Evolutionary conservation across 2,113 vertebrate genomes (phyloP).

Genomic region (Crotalus horridus): DNA sequence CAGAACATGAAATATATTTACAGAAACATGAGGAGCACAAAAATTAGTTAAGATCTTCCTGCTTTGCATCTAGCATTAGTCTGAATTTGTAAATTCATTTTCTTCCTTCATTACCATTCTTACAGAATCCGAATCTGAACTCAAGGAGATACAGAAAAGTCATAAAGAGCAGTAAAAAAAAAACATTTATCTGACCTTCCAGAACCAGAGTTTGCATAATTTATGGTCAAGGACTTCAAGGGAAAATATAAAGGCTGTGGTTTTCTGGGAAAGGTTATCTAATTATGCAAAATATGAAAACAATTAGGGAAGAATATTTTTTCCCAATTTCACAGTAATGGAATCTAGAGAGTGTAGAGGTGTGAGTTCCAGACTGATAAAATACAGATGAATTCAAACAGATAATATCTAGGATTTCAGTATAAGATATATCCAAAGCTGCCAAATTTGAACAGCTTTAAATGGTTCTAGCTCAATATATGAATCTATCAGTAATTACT

Average conservation of each 20-base stretch:
- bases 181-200: neutral
- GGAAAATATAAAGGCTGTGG: neutral
- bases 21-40: neutral
- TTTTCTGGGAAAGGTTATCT: neutral
- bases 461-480: neutral
- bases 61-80: neutral
- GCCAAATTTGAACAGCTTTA: neutral
- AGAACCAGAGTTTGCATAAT: neutral
- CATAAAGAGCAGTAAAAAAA: neutral
- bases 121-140: neutral
- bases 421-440: neutral
- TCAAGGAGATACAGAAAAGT: neutral
- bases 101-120: too few relatives aligned
- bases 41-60: neutral
- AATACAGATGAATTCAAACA: neutral
- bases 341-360: neutral
- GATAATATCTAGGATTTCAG: neutral
- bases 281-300: neutral
- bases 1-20: neutral
- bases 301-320: neutral
- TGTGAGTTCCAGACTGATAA: neutral
- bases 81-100: neutral
- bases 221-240: neutral
- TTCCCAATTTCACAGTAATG: neutral
- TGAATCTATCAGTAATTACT: neutral